phyloP scores from a whole-genome alignment of 1,140 invertebrate species.

The Rhagoletis pomonella region DNA sequence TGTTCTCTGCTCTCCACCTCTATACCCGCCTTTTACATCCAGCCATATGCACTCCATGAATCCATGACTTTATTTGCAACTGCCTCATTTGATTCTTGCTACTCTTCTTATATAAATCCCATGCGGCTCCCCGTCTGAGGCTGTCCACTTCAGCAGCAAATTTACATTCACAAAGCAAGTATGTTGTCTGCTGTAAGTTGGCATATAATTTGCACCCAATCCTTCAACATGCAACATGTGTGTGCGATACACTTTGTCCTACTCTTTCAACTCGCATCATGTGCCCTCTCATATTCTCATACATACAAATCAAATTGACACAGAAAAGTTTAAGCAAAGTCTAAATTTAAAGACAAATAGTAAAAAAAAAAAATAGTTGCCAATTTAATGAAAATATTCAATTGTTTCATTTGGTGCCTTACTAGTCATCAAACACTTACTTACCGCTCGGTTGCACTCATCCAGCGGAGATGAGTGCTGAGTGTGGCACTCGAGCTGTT shows the following conservation, averaged over 20 bases:
- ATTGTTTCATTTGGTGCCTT: not conserved
- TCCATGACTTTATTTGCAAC: conserved; percentile 2
- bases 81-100: not conserved
- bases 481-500: not conserved
- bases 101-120: not conserved
- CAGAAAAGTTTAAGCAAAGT: not conserved
- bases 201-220: not conserved
- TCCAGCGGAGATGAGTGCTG: not conserved
- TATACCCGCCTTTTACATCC: not conserved
- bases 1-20: not conserved
- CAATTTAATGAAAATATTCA: conserved; percentile 13
- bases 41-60: not conserved
- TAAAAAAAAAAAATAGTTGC: not conserved
- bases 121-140: not conserved
- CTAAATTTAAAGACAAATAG: not conserved
- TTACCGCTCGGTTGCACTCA: not conserved
- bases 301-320: not conserved
- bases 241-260: not conserved
- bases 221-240: not conserved
- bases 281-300: not conserved
- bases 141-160: not conserved
- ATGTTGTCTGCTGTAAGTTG: not conserved
- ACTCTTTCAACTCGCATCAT: not conserved
- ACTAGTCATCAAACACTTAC: not conserved
- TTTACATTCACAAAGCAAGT: not conserved